Evolutionary conservation across 2,888 invertebrate species (phyloP).

Genomic region (Acanthoscelides obtectus): DNA sequence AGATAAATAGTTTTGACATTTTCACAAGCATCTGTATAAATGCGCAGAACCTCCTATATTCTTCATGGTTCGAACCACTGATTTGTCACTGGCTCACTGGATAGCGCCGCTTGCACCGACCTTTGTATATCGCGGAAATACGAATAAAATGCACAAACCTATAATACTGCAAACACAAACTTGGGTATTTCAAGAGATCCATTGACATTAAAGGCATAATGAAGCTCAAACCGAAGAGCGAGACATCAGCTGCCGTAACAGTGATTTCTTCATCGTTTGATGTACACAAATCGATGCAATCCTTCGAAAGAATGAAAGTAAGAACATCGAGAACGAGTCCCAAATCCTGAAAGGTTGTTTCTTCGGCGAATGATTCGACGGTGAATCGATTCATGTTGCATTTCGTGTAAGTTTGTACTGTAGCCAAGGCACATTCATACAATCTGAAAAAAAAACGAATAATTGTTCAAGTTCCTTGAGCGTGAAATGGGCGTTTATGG

Average conservation of each 20-base stretch:
- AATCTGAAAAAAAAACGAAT: conserved; percentile 39
- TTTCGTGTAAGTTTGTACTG: conserved; percentile 66
- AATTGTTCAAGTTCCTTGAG: neutral
- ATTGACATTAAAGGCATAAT: conserved; percentile 70
- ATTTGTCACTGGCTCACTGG: no score
- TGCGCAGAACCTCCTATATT: no score
- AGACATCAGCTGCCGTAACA: conserved; percentile 56
- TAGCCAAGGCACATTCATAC: conserved; percentile 62
- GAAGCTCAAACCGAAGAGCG: conserved; percentile 64
- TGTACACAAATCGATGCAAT: conserved; percentile 43
- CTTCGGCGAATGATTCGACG: conserved; percentile 62
- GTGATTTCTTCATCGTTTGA: conserved; percentile 35
- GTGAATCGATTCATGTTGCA: conserved; percentile 62
- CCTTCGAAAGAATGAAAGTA: conserved; percentile 44
- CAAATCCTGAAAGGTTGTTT: conserved; percentile 72
- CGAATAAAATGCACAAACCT: no score
- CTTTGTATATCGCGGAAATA: no score
- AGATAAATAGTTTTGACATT: no score
- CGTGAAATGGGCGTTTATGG: conserved; percentile 1
- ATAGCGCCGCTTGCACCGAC: no score
- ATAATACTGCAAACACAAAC: conserved; percentile 58
- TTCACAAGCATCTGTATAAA: no score
- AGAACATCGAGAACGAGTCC: conserved; percentile 75
- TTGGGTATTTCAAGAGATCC: conserved; percentile 66
- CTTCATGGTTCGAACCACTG: no score